Evolutionary conservation across 1,140 invertebrate genomes (phyloP).

Genomic region (Drosophila sproati): DNA sequence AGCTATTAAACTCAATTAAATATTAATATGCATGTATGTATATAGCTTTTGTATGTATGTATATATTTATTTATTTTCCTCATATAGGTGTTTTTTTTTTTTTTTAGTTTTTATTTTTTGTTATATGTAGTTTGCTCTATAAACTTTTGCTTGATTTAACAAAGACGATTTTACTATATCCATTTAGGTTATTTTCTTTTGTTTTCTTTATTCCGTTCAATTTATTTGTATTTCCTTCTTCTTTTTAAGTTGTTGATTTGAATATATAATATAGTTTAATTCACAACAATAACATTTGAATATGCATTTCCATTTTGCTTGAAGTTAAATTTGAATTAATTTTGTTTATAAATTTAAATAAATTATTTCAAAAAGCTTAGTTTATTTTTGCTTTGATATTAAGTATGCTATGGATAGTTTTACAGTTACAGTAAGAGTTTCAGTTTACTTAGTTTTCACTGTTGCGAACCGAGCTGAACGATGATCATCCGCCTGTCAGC

Average conservation of each 20-base stretch:
- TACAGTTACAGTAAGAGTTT: slow-evolving; percentile 18
- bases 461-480: slow-evolving; percentile 8
- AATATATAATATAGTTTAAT: slow-evolving; percentile 75
- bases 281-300: slow-evolving; percentile 82
- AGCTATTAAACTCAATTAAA: slow-evolving; percentile 69
- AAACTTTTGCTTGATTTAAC: slow-evolving; percentile 57
- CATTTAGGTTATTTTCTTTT: slow-evolving; percentile 17
- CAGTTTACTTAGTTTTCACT: slow-evolving; percentile 7
- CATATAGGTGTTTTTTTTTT: slow-evolving; percentile 13
- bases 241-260: slow-evolving; percentile 16
- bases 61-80: slow-evolving; percentile 26
- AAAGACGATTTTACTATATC: slow-evolving; percentile 64
- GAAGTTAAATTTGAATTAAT: slow-evolving; percentile 48
- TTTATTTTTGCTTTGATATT: slow-evolving; percentile 27
- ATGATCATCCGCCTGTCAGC: slow-evolving; percentile 3
- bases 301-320: slow-evolving; percentile 62
- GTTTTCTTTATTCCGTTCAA: neutral
- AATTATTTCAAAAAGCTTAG: slow-evolving; percentile 43
- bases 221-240: slow-evolving; percentile 1
- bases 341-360: slow-evolving; percentile 42
- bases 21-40: slow-evolving; percentile 49
- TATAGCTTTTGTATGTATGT: slow-evolving; percentile 17
- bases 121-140: slow-evolving; percentile 43
- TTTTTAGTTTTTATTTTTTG: slow-evolving; percentile 18
- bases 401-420: slow-evolving; percentile 37